Evolutionary conservation across 2,797 vertebrate species (phyloP), one percentile per base, ranked within the genome.

Genomic region (Moxostoma hubbsi): DNA sequence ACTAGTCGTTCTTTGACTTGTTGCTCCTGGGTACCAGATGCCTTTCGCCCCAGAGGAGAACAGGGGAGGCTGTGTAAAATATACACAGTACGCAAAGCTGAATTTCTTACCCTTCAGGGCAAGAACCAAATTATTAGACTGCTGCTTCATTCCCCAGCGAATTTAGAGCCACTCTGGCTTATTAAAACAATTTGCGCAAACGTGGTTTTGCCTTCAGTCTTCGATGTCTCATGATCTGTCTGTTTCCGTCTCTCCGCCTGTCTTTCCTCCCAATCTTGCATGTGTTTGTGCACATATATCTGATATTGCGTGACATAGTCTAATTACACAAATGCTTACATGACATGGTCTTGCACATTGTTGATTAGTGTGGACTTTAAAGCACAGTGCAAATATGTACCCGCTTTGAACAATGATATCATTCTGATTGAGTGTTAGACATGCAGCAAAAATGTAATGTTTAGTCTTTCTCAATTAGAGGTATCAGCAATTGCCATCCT

Each of bases 1-100:
- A 72, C 85, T 65, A 68, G 72, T 49, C 9, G 69, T 77, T 77
- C 62, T 51, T 74, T 71, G 47, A 9, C 45, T 77, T 5, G 57
- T 70, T 24, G 61, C 61, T 62, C 36, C 6, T 49, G 68, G 59
- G 57, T 45, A 65, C 71, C 5, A 54, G 7, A 13, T 24, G 10
- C 46, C 45, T 36, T 55, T 49, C 47, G n/a, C 61, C 67, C 57
- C 61, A 77, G 5, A 77, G 69, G 46, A 77, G 68, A 64, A 62
- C 68, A 67, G 49, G 47, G 49, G 18, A 70, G 15, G 61, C 76
- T 63, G 51, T 24, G 62, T 76, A 65, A 58, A 72, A 54, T 53
- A 63, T 15, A 9, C 24, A 36, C 16, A 12, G 24, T 13, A 12
- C 55, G 47, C 8, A 55, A 77, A 6, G 57, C 47, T 18, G 36